A percentile compares a stretch with the other conserved stretches of the same genome.
Evolutionary conservation across 2,888 invertebrate species (phyloP).

Genomic region (Yponomeuta cagnagella): DNA sequence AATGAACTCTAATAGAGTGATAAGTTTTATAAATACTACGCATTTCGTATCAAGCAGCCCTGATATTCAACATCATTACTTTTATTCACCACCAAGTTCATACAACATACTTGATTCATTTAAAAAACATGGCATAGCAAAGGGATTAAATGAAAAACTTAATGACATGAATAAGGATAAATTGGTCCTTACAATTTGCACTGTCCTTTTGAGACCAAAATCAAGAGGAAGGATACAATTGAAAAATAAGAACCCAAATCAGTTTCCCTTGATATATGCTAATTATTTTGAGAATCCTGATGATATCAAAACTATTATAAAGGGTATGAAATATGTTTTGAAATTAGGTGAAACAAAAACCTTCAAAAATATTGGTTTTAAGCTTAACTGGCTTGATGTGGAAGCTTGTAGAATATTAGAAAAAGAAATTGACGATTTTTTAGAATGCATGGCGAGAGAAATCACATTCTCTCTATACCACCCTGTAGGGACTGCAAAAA

Average conservation of each 20-base stretch:
- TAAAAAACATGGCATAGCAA: conserved; percentile 14
- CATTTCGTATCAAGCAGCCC: conserved; percentile 14
- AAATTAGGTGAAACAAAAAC: conserved; percentile 37
- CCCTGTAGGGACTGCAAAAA: conserved; percentile 73
- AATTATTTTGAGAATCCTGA: conserved; percentile 66
- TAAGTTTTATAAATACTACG: conserved; percentile 20
- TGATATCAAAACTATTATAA: conserved; percentile 45
- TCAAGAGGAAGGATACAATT: conserved; percentile 58
- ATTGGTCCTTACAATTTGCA: conserved; percentile 22
- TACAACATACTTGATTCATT: conserved; percentile 16
- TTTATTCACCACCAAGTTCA: conserved; percentile 16
- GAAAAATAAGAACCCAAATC: conserved; percentile 55
- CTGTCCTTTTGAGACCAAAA: conserved; percentile 32
- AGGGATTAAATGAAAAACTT: conserved; percentile 20
- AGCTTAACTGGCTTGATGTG: conserved; percentile 33
- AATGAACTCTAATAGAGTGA: conserved; percentile 18
- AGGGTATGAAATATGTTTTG: conserved; percentile 33
- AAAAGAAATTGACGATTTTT: conserved; percentile 35
- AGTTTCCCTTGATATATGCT: conserved; percentile 67
- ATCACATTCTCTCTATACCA: conserved; percentile 57
- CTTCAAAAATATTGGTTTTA: conserved; percentile 35
- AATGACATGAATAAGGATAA: conserved; percentile 22
- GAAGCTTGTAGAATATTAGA: conserved; percentile 35
- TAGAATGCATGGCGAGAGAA: conserved; percentile 43
- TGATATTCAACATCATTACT: conserved; percentile 21